Evolutionary conservation across 2,113 vertebrate species (phyloP).

Genomic region (Coregonus clupeaformis): DNA sequence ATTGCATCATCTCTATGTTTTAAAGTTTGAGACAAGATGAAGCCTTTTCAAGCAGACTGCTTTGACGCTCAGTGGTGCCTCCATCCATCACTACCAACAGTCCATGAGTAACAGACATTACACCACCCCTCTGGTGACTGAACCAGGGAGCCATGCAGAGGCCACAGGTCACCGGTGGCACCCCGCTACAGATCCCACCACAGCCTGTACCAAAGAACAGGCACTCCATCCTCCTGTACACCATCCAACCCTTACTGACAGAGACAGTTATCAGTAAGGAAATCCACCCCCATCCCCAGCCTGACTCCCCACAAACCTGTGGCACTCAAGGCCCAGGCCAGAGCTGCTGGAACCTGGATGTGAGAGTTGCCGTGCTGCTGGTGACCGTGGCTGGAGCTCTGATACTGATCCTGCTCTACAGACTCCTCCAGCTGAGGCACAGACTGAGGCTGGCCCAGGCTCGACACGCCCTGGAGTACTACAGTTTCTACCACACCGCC

Average conservation of each 20-base stretch:
- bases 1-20: slow-evolving; percentile 8
- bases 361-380: slow-evolving; percentile 57
- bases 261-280: neutral
- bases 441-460: slow-evolving; percentile 59
- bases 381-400: slow-evolving; percentile 61
- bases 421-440: slow-evolving; percentile 66
- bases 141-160: slow-evolving; percentile 42
- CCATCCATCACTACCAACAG: slow-evolving; percentile 3
- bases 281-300: slow-evolving; percentile 3
- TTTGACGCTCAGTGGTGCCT: slow-evolving; percentile 4
- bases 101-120: neutral
- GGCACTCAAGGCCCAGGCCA: slow-evolving; percentile 34
- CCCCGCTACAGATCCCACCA: slow-evolving; percentile 35
- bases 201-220: slow-evolving; percentile 1
- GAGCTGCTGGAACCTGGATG: slow-evolving; percentile 56
- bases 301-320: slow-evolving; percentile 38
- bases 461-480: slow-evolving; percentile 64
- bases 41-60: neutral
- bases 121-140: slow-evolving; percentile 3
- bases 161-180: slow-evolving; percentile 30
- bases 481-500: slow-evolving; percentile 69
- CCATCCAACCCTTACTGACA: neutral
- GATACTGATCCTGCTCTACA: slow-evolving; percentile 69
- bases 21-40: slow-evolving; percentile 12
- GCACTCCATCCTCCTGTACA: neutral